Evolutionary conservation across 2,113 vertebrate genomes (phyloP).

Genomic region (Orthonyx spaldingii): DNA sequence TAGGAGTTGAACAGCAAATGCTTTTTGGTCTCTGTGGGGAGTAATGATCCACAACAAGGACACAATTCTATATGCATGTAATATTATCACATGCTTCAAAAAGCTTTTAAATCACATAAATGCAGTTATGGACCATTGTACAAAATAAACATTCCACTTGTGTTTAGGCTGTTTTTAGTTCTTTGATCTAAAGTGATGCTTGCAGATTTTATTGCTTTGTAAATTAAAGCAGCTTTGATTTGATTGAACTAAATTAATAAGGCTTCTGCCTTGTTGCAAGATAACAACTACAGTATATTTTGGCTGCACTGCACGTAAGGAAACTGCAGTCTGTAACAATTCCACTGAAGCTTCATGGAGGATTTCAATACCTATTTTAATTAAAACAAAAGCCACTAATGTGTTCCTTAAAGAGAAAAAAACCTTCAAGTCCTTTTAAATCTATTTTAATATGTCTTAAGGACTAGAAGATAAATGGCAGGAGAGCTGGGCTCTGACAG

Average conservation of each 20-base stretch:
- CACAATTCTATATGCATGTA: slow-evolving; percentile 83
- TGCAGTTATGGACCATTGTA: slow-evolving; percentile 87
- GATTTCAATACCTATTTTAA: slow-evolving; percentile 82
- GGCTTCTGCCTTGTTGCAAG: slow-evolving; percentile 71
- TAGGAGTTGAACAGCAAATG: slow-evolving; percentile 78
- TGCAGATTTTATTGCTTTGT: slow-evolving; percentile 75
- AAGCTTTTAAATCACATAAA: slow-evolving; percentile 87
- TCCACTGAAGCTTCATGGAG: slow-evolving; percentile 76
- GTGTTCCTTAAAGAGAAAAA: slow-evolving; percentile 73
- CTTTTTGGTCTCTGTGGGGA: slow-evolving; percentile 81
- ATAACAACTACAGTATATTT: slow-evolving; percentile 66
- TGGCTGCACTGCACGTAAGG: slow-evolving; percentile 50
- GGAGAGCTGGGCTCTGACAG: slow-evolving; percentile 42
- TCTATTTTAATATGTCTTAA: slow-evolving; percentile 81
- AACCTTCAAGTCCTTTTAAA: slow-evolving; percentile 71
- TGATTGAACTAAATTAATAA: slow-evolving; percentile 83
- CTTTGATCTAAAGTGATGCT: slow-evolving; percentile 74
- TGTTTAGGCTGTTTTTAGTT: slow-evolving; percentile 77
- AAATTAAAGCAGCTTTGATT: slow-evolving; percentile 79
- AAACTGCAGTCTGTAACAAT: slow-evolving; percentile 72
- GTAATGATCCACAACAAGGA: slow-evolving; percentile 85
- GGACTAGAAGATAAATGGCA: slow-evolving; percentile 73
- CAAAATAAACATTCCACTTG: slow-evolving; percentile 88
- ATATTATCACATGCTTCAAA: slow-evolving; percentile 79
- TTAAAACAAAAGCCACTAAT: slow-evolving; percentile 81